Percentiles rank a stretch among this genome's conserved stretches.
phyloP scores from a whole-genome alignment of 1,140 invertebrate species.

The Lanistes nyassanus region DNA sequence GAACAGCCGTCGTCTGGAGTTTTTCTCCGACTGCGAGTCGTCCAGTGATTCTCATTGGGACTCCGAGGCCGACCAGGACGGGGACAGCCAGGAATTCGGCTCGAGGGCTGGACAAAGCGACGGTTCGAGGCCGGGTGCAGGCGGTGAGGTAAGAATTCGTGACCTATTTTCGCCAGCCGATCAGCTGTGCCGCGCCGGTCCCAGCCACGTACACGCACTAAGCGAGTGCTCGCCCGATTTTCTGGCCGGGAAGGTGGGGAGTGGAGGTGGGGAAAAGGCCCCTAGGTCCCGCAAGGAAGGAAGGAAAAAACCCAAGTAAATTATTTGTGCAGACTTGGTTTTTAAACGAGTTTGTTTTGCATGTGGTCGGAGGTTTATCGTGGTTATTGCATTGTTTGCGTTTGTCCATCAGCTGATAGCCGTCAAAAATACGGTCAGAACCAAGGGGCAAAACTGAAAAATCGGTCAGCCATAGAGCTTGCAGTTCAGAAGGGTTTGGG shows the following conservation, averaged over 20 bases:
- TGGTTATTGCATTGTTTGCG: neutral
- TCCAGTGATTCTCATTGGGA: conserved; percentile 43
- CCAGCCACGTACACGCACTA: neutral
- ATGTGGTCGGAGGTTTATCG: neutral
- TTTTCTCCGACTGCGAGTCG: conserved; percentile 28
- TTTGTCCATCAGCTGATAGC: conserved; percentile 16
- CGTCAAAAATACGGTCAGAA: conserved; percentile 19
- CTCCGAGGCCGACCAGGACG: conserved; percentile 35
- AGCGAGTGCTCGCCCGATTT: conserved; percentile 16
- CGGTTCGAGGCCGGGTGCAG: conserved; percentile 11
- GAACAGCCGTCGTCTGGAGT: conserved; percentile 19
- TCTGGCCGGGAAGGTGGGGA: too few relatives aligned
- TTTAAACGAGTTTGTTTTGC: neutral
- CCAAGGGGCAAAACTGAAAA: conserved; percentile 23
- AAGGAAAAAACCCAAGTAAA: neutral
- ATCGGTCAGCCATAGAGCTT: conserved; percentile 16
- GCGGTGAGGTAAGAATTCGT: conserved; percentile 28
- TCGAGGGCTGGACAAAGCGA: neutral
- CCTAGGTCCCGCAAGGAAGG: conserved; percentile 1
- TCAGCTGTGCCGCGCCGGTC: conserved; percentile 31
- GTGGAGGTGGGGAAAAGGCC: too few relatives aligned
- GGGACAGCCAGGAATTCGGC: neutral
- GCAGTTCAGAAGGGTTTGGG: neutral
- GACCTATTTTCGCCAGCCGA: conserved; percentile 36
- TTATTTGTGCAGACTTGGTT: neutral